These are phyloP conservation scores for Troilus luridus DNA, from an alignment of 2,888 invertebrate species.

Conservation along the genomic window DNA sequence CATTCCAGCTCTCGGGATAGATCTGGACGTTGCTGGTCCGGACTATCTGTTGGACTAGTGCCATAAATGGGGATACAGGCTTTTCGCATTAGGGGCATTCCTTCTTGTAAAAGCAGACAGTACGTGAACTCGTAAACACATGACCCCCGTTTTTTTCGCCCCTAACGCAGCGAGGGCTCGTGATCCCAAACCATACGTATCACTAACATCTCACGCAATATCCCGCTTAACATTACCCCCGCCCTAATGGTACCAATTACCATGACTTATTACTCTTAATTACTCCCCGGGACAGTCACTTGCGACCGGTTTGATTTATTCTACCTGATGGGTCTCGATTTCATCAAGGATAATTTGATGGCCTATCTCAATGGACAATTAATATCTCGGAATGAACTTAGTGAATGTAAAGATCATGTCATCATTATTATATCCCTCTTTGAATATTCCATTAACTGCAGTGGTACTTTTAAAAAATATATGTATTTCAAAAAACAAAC, in stretches of 20 bases:
- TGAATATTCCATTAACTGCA: too few species aligned
- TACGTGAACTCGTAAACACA: slow-evolving; percentile 15
- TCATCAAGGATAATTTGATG: background rate
- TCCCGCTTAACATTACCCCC: background rate
- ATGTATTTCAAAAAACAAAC: too few species aligned
- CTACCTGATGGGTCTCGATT: background rate
- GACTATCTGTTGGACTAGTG: background rate
- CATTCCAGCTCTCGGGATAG: background rate
- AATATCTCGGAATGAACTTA: background rate
- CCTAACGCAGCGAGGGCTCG: background rate
- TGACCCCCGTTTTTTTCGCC: slow-evolving; percentile 16
- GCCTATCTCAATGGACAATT: background rate
- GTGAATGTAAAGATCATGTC: background rate
- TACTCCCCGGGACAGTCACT: background rate
- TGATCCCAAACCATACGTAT: slow-evolving; percentile 2
- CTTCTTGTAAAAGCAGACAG: slow-evolving; percentile 14
- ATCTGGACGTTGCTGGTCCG: background rate
- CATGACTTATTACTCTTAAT: slow-evolving; percentile 24
- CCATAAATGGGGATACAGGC: slow-evolving; percentile 18
- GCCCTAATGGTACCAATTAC: slow-evolving; percentile 11
- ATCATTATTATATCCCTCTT: background rate
- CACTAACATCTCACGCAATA: slow-evolving; percentile 16
- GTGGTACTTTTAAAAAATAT: too few species aligned
- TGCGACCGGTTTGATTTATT: background rate
- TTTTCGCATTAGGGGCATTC: slow-evolving; percentile 33